Evolutionary conservation across 2,113 vertebrate genomes (phyloP), one percentile per base, ranked within the genome.

Genomic region (Callaeas wilsoni): DNA sequence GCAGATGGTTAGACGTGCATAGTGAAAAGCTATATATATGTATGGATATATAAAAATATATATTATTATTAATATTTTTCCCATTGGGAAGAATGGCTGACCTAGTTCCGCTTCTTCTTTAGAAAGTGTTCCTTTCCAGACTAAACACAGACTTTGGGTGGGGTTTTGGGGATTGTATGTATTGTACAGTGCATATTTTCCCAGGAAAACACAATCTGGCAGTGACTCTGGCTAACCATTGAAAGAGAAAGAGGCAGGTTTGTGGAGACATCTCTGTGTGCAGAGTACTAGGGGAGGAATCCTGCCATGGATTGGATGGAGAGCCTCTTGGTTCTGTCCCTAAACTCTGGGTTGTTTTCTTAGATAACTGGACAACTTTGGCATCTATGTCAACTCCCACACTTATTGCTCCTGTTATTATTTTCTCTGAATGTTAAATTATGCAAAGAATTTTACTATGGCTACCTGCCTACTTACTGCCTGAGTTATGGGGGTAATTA

Each of bases 141-240:
- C 91, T 97, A 97, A 96, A 97, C 95, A 96, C 94, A 97, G 95
- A 96, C 96, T 97, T 96, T 92, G 95, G 96, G 96, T 94, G 96
- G 94, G 91, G 94, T 94, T 89, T 73, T 75, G 80, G 74, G 86
- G 91, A 87, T 91, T 96, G 92, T 85, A 84, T 95, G 90, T 90
- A 75, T 97, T 96, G 93, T 93, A 91, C 88, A 84, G 94, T 94
- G 82, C 94, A 94, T 94, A 93, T 94, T 96, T 97, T 95, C 95
- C 91, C 94, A 95, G 86, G 96, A 94, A 96, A 97, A 97, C 60
- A 92, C 79, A 93, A 94, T 92, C 88, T 95, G 21, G 21, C 63
- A 84, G 50, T 62, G 74, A 76, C 84, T 86, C 57, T 96, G 87
- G 93, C 80, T 94, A 81, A 70, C 71, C 80, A 10, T 65, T 95